Percentiles rank a stretch among this genome's conserved stretches.
Conservation (phyloP, 2,797 vertebrate genomes). For the Valencia hispanica region DNA sequence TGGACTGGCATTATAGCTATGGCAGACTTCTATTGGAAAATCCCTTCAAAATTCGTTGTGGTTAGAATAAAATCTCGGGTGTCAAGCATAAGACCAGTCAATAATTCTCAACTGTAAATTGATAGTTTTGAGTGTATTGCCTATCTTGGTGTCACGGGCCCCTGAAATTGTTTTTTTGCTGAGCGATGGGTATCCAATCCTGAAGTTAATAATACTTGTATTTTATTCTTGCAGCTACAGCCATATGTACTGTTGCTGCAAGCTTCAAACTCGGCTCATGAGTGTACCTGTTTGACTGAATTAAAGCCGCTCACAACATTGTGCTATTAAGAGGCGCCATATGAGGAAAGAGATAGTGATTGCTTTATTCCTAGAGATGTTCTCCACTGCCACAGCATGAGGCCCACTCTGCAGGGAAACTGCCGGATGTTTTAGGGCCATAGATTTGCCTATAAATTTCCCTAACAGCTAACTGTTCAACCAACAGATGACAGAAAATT, state of each 20-base stretch:
- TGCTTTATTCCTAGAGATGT: constrained; percentile 57
- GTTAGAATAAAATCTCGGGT: constrained; percentile 66
- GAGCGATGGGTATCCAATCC: constrained; percentile 59
- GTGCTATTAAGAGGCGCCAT: constrained; percentile 52
- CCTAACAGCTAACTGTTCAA: constrained; percentile 59
- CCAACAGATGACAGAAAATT: constrained; percentile 42
- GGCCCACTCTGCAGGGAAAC: constrained; percentile 50
- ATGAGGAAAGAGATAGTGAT: constrained; percentile 62
- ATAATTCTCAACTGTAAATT: constrained; percentile 68
- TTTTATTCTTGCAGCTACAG: constrained; percentile 53
- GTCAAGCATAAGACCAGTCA: constrained; percentile 56
- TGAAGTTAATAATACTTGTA: constrained; percentile 58
- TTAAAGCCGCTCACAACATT: constrained; percentile 39
- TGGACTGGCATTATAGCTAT: constrained; percentile 60
- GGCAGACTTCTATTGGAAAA: constrained; percentile 70
- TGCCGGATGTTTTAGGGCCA: constrained; percentile 53
- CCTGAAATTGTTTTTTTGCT: constrained; percentile 57
- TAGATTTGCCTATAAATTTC: constrained; percentile 56
- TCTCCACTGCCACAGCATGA: constrained; percentile 49
- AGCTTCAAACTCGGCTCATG: constrained; percentile 42
- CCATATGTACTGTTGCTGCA: constrained; percentile 40
- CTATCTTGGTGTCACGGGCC: constrained; percentile 43
- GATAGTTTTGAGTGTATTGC: constrained; percentile 59
- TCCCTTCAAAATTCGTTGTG: constrained; percentile 63
- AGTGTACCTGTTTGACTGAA: constrained; percentile 66